These are phyloP conservation scores for Nipponacmea schrenckii DNA, from an alignment of 2,888 invertebrate genomes.

Conservation along the genomic window DNA sequence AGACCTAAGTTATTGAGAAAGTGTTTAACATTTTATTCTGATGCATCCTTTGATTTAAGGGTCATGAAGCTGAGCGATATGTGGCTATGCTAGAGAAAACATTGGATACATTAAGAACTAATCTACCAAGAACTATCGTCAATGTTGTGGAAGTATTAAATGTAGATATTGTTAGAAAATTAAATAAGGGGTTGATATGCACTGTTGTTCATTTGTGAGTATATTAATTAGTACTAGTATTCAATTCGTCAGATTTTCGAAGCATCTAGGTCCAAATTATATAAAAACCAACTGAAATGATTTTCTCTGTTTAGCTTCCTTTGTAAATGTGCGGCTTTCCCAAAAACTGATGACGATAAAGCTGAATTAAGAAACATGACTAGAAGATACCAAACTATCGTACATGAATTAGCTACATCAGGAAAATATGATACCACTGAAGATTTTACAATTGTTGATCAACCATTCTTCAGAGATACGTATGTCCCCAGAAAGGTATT, in stretches of 20 bases:
- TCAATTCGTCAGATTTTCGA: too few relatives aligned
- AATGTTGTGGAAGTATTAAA: constrained; percentile 64
- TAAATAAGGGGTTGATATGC: constrained; percentile 46
- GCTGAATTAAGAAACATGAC: constrained; percentile 36
- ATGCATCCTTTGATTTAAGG: not conserved
- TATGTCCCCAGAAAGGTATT: constrained; percentile 40
- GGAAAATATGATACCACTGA: constrained; percentile 61
- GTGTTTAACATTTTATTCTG: too few relatives aligned
- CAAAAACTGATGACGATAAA: constrained; percentile 33
- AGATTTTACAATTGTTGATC: constrained; percentile 65
- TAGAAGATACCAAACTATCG: constrained; percentile 41
- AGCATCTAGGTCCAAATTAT: too few relatives aligned
- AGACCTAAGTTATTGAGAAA: too few relatives aligned
- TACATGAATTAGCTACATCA: constrained; percentile 43
- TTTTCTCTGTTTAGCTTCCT: constrained; percentile 24
- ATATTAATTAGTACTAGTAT: not conserved
- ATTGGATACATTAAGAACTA: constrained; percentile 56
- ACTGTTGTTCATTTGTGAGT: constrained; percentile 49
- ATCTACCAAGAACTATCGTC: constrained; percentile 63
- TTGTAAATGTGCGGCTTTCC: constrained; percentile 51
- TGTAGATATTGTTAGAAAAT: constrained; percentile 45
- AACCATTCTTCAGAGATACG: constrained; percentile 59
- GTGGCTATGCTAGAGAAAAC: constrained; percentile 45
- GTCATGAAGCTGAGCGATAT: constrained; percentile 38
- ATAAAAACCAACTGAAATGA: too few relatives aligned